Base-by-base conservation (phyloP, 2,797 vertebrate genomes). In the Melanogrammus aeglefinus region DNA sequence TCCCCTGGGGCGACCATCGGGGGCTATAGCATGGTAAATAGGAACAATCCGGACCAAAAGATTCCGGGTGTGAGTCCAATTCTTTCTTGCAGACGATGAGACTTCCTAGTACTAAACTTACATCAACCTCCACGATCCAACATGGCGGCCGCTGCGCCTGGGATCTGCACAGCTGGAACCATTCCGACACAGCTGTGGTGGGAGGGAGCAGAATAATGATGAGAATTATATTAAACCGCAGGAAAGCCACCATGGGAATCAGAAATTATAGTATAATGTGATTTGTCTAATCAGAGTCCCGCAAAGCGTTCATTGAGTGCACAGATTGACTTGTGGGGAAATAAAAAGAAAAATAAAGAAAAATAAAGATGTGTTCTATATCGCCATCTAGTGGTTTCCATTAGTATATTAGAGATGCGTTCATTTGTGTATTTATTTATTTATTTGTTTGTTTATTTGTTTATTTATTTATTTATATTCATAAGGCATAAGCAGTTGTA, bases 131-230 rank as follows among this genome's bases (percentile, higher is more conserved):
- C 33, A 36, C 38, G 27, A 29, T 39, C 63, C 38, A 76, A 71
- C 66, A 76, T 69, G 75, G 75, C 51, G 31, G 57, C 57, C n/a
- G 16, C 63, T 78, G 77, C 57, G 73, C 35, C 41, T 27, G 29
- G 73, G 47, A 78, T 78, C 29, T 38, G 57, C 73, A 72, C 72
- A 74, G 73, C 47, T 72, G 70, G 70, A 72, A n/a, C 5, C 33
- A 38, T n/a, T 38, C 72, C 72, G 36, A 36, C 33, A 36, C 71
- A 73, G 35, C 29, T 73, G 72, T 63, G 57, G 57, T n/a, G 57
- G 57, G 57, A 57, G 47, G 57, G 57, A 57, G 47, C 16, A 57
- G 16, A 18, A 18, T 57, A 21, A 57, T 21, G 47, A 41, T 41
- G 41, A 44, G 41, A 13, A 44, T 44, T 6, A 21, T 18, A 21